Conservation (phyloP, 1,140 invertebrate genomes). For the Bombus sylvicola region DNA sequence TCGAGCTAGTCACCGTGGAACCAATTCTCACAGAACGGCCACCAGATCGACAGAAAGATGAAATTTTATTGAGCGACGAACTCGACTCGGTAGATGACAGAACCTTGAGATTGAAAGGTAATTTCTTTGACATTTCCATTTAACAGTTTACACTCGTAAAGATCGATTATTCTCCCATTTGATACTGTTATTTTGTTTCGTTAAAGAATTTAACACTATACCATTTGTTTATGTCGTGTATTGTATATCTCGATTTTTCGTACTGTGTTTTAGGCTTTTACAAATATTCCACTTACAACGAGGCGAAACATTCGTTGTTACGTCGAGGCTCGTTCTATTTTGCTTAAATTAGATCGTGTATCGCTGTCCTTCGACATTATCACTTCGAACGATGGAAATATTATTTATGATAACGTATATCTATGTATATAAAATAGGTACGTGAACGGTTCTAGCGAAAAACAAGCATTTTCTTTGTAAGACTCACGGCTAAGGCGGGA, state of each 20-base stretch:
- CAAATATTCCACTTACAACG: neutral
- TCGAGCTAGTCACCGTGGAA: constrained; percentile 95
- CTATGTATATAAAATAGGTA: neutral
- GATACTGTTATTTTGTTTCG: neutral
- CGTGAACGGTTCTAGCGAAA: neutral
- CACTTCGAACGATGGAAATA: neutral
- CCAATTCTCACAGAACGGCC: constrained; percentile 88
- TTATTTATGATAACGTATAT: neutral
- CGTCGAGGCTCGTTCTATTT: neutral
- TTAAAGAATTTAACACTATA: neutral
- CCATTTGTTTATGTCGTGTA: neutral
- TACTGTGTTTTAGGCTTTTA: neutral
- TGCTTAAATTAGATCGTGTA: neutral
- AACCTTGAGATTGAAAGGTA: constrained; percentile 92
- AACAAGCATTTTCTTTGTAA: neutral
- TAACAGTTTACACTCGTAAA: neutral
- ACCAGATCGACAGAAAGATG: constrained; percentile 81
- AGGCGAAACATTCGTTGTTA: neutral
- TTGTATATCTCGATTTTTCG: neutral
- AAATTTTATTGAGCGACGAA: constrained; percentile 86
- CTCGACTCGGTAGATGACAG: constrained; percentile 86
- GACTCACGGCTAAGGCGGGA: too few relatives aligned
- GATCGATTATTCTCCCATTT: neutral
- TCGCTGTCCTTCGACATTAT: neutral
- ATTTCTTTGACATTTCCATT: neutral